Evolutionary conservation across 1,140 invertebrate genomes (phyloP).

Genomic region (Scylla paramamosain): DNA sequence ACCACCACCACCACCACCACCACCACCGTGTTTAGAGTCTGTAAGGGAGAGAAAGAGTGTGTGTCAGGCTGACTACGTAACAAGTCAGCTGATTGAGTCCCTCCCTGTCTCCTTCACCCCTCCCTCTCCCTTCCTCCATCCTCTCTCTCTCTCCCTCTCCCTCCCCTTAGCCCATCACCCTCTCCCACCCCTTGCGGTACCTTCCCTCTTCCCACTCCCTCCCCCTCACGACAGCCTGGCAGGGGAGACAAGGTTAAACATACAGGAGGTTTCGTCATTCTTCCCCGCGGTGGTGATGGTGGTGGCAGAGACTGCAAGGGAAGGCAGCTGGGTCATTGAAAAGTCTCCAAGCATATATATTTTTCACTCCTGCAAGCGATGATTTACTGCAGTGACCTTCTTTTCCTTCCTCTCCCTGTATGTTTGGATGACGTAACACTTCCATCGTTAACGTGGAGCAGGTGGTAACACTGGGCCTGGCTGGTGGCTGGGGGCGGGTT

Average conservation of each 20-base stretch:
- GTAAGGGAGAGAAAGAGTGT: background rate
- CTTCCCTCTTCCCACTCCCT: background rate
- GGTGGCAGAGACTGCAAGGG: background rate
- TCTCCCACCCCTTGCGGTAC: background rate
- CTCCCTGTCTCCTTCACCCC: background rate
- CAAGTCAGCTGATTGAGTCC: constrained; percentile 43
- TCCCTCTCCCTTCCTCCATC: background rate
- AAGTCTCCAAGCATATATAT: too few species aligned
- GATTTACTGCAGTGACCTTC: too few species aligned
- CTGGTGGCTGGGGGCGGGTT: too few species aligned
- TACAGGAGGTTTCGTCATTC: constrained; percentile 13
- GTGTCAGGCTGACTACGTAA: constrained; percentile 5
- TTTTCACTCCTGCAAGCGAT: too few species aligned
- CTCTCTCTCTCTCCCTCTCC: constrained; percentile 14
- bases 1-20: background rate
- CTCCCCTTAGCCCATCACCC: background rate
- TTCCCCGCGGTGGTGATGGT: background rate
- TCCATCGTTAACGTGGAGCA: background rate
- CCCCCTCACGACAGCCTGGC: background rate
- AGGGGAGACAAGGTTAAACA: constrained; percentile 14
- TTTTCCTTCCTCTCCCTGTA: background rate
- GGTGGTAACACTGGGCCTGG: background rate
- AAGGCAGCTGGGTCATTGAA: too few species aligned
- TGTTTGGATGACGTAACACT: background rate
- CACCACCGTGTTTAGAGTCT: background rate